Conservation (phyloP, 1,140 invertebrate species). For the Aleiodes sp. region DNA sequence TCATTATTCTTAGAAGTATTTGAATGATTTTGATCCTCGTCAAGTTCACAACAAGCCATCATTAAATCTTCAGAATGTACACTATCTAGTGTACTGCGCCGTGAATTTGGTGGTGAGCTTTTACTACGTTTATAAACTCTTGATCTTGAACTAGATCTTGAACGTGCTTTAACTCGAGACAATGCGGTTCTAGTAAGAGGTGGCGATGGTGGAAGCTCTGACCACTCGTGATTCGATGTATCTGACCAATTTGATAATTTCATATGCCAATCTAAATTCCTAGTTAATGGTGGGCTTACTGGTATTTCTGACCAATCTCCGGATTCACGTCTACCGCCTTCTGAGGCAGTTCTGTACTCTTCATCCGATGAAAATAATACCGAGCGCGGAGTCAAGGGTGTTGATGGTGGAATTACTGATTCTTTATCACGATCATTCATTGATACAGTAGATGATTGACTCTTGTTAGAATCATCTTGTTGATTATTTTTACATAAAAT, state of each 20-base stretch:
- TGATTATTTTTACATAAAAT: conserved; percentile 51
- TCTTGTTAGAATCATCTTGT: conserved; percentile 46
- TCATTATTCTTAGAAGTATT: conserved; percentile 47
- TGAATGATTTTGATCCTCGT: conserved; percentile 59
- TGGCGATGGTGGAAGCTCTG: conserved; percentile 77
- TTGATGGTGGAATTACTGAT: conserved; percentile 66
- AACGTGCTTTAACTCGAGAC: conserved; percentile 80
- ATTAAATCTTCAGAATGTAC: conserved; percentile 70
- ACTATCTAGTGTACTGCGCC: conserved; percentile 74
- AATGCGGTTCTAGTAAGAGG: conserved; percentile 76
- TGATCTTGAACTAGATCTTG: conserved; percentile 68
- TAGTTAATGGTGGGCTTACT: conserved; percentile 53
- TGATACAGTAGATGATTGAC: conserved; percentile 56
- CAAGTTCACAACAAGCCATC: conserved; percentile 62
- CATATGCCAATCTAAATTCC: conserved; percentile 64
- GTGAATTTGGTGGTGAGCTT: conserved; percentile 72
- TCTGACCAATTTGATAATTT: conserved; percentile 56
- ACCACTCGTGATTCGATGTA: conserved; percentile 56
- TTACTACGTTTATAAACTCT: conserved; percentile 71
- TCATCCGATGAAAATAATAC: conserved; percentile 84
- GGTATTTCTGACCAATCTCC: conserved; percentile 62
- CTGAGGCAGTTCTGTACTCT: conserved; percentile 85
- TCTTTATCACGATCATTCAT: conserved; percentile 55
- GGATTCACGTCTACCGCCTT: conserved; percentile 67
- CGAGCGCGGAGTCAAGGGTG: conserved; percentile 72